Conservation (phyloP, 2,888 invertebrate species). For the Callosobruchus maculatus region DNA sequence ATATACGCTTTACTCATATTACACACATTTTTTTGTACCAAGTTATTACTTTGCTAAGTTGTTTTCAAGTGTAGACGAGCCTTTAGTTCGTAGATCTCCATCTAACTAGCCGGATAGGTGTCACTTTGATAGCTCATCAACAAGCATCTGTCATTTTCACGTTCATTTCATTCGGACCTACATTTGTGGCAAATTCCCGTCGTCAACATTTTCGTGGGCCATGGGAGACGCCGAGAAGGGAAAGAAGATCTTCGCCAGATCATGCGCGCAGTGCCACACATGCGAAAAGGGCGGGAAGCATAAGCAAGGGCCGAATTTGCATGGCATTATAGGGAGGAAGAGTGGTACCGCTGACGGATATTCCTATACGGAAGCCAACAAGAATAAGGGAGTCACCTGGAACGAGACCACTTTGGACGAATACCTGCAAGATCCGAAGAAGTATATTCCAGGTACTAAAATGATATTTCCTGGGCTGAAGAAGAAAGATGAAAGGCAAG, state of each 20-base stretch:
- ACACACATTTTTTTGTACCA: too few species aligned
- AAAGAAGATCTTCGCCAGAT: slow-evolving; percentile 54
- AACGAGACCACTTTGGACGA: slow-evolving; percentile 4
- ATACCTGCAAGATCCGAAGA: slow-evolving; percentile 5
- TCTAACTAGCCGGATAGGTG: too few species aligned
- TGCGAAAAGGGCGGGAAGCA: slow-evolving; percentile 62
- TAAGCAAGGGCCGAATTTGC: slow-evolving; percentile 68
- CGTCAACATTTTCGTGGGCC: slow-evolving; percentile 1
- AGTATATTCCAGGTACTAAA: slow-evolving; percentile 6
- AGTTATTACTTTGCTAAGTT: too few species aligned
- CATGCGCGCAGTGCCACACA: slow-evolving; percentile 69
- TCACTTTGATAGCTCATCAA: too few species aligned
- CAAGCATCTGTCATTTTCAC: too few species aligned
- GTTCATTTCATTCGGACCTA: background rate
- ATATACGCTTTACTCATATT: too few species aligned
- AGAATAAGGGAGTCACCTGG: slow-evolving; percentile 4
- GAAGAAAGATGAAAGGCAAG: slow-evolving; percentile 1
- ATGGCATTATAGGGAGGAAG: slow-evolving; percentile 58
- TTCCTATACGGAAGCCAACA: background rate
- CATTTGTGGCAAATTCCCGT: slow-evolving; percentile 4
- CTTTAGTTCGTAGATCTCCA: too few species aligned
- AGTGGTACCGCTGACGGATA: slow-evolving; percentile 26
- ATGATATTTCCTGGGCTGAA: slow-evolving; percentile 10
- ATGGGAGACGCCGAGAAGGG: slow-evolving; percentile 22
- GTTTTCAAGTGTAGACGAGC: too few species aligned